These are phyloP conservation scores for Virgularia gustaviana DNA, from an alignment of 92 coral and sea anemone genomes.

Conservation along the genomic window DNA sequence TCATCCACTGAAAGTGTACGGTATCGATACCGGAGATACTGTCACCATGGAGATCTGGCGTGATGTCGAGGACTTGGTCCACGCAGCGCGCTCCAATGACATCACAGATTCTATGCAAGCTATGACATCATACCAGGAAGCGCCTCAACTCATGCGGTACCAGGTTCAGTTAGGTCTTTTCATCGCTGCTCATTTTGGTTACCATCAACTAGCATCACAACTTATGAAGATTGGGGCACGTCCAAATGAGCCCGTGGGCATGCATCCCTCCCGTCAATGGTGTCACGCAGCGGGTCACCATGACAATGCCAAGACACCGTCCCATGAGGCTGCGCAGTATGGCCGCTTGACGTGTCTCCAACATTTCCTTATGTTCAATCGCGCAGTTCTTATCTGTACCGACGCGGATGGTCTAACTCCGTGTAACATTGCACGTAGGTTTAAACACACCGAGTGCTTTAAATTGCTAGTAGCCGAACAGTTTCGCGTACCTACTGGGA, in stretches of 20 bases:
- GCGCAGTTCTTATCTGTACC: slow-evolving; percentile 78
- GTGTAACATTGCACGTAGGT: slow-evolving; percentile 79
- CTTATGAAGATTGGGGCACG: slow-evolving; percentile 85
- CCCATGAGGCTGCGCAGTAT: slow-evolving; percentile 87
- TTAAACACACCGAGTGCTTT: slow-evolving; percentile 80
- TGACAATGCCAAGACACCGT: slow-evolving; percentile 77
- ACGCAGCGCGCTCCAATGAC: slow-evolving; percentile 78
- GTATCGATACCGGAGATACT: slow-evolving; percentile 66
- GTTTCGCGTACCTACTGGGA: slow-evolving; percentile 79
- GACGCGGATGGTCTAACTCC: slow-evolving; percentile 88
- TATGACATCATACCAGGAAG: slow-evolving; percentile 66
- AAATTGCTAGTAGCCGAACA: slow-evolving; percentile 88
- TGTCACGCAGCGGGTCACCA: slow-evolving; percentile 68
- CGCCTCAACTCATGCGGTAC: slow-evolving; percentile 73
- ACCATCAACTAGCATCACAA: slow-evolving; percentile 80
- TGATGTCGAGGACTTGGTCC: slow-evolving; percentile 72
- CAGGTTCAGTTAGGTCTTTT: slow-evolving; percentile 81
- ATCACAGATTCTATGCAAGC: slow-evolving; percentile 75
- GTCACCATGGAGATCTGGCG: slow-evolving; percentile 87
- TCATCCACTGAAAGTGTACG: slow-evolving; percentile 73
- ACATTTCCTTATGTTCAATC: slow-evolving; percentile 76
- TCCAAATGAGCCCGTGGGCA: slow-evolving; percentile 84
- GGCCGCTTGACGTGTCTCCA: slow-evolving; percentile 73
- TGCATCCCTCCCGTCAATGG: slow-evolving; percentile 95
- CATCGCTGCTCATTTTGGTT: slow-evolving; percentile 88